These are phyloP conservation scores for Nasua narica DNA, from an alignment of 2,797 vertebrate species.

Conservation along the genomic window DNA sequence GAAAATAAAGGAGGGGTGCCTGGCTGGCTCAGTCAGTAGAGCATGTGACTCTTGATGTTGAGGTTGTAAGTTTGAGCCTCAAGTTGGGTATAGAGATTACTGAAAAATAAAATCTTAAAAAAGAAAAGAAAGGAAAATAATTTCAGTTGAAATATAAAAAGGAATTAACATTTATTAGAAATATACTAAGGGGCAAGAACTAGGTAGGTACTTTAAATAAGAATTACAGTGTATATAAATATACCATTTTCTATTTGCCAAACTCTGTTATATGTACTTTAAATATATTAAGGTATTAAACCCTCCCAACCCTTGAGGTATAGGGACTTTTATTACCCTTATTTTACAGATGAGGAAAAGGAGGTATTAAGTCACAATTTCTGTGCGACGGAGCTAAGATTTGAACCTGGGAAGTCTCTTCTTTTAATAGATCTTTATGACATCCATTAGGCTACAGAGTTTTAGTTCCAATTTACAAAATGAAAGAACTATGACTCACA, in stretches of 20 bases:
- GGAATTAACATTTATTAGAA: not conserved
- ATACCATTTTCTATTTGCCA: not conserved
- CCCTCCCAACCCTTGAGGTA: not conserved
- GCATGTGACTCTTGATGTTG: not conserved
- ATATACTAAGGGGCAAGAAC: not conserved
- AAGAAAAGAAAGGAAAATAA: not conserved
- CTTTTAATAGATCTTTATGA: not conserved
- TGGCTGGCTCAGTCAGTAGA: not conserved
- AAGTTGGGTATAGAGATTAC: not conserved
- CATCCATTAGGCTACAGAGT: not conserved
- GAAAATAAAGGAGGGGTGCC: not conserved
- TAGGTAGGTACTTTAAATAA: not conserved
- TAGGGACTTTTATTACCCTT: not conserved
- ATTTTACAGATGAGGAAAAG: not conserved
- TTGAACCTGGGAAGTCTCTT: not conserved
- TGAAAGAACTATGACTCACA: not conserved
- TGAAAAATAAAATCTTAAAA: not conserved
- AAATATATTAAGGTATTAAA: not conserved
- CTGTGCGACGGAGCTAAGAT: not conserved
- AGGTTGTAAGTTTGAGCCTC: not conserved
- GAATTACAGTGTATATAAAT: not conserved
- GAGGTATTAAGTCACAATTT: not conserved
- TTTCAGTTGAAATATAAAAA: not conserved
- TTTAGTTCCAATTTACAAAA: not conserved
- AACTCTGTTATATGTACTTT: not conserved